phyloP scores from a whole-genome alignment of 2,113 vertebrate species.

The Dicentrarchus labrax region DNA sequence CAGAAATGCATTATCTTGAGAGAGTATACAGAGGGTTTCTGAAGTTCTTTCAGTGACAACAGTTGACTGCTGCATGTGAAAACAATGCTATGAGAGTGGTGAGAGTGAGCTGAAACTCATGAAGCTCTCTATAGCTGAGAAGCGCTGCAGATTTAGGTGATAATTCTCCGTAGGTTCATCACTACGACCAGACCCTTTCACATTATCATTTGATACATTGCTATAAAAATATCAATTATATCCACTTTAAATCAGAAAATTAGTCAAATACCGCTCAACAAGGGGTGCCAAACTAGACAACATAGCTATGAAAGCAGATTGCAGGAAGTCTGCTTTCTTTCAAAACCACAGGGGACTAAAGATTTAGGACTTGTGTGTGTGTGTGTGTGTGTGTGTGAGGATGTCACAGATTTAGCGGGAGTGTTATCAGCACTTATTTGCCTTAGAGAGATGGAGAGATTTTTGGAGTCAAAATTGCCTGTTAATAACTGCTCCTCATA shows the following conservation, averaged over 20 bases:
- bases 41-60: background rate
- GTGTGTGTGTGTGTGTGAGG: background rate
- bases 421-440: slow-evolving; percentile 27
- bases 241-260: background rate
- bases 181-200: background rate
- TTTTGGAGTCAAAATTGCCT: slow-evolving; percentile 1
- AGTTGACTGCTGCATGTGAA: background rate
- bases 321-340: background rate
- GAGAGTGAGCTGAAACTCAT: background rate
- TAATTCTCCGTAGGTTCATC: background rate
- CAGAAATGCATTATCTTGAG: background rate
- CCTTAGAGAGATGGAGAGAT: background rate
- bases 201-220: background rate
- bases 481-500: slow-evolving; percentile 3
- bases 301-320: background rate
- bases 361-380: background rate
- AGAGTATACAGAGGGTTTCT: background rate
- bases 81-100: background rate
- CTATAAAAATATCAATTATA: background rate
- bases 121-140: background rate
- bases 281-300: background rate
- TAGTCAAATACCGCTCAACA: slow-evolving; percentile 18
- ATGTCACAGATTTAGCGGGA: slow-evolving; percentile 16
- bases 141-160: background rate
- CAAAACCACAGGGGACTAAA: slow-evolving; percentile 22